Evolutionary conservation across 2,888 invertebrate genomes (phyloP), one percentile per base, ranked within the genome.

Genomic region (Pediacus dermestoides): DNA sequence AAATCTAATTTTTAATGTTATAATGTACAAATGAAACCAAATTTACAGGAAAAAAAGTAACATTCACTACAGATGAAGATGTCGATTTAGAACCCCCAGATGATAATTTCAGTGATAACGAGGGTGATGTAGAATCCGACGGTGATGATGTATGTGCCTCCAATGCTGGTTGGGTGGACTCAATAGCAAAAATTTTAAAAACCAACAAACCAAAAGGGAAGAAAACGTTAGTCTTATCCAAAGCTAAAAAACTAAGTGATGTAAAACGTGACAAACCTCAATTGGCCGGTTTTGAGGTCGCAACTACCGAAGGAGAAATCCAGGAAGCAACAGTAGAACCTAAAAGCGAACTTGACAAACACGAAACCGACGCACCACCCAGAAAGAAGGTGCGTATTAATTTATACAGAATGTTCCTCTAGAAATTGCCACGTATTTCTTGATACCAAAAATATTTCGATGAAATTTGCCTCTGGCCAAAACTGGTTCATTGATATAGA

Each of bases 81-180:
- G n/a, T n/a, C n/a, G n/a, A n/a, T n/a, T n/a, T n/a, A n/a, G n/a
- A n/a, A n/a, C n/a, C n/a, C n/a, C n/a, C n/a, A n/a, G n/a, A n/a
- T n/a, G n/a, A n/a, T n/a, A n/a, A n/a, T n/a, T n/a, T n/a, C n/a
- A n/a, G n/a, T n/a, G 13, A 28, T 4, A 28, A 28, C n/a, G 21
- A 18, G 21, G 21, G 6, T n/a, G 11, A 12, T 4, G 28, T 13
- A 11, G 3, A 28, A n/a, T 11, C 12, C 7, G 13, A 28, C 10
- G 43, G 46, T 33, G 51, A 51, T 12, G 47, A 52, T 28, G 43
- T 44, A 42, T 48, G 34, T 6, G 32, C 45, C 39, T 74, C 73
- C 0, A 87, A 87, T 64, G 70, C 76, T 45, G 85, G 82, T 2
- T 90, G 89, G 89, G 89, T 87, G 1, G 82, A 89, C 68, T 88